phyloP scores from a whole-genome alignment of 2,797 vertebrate species.

The Serranus cabrilla region DNA sequence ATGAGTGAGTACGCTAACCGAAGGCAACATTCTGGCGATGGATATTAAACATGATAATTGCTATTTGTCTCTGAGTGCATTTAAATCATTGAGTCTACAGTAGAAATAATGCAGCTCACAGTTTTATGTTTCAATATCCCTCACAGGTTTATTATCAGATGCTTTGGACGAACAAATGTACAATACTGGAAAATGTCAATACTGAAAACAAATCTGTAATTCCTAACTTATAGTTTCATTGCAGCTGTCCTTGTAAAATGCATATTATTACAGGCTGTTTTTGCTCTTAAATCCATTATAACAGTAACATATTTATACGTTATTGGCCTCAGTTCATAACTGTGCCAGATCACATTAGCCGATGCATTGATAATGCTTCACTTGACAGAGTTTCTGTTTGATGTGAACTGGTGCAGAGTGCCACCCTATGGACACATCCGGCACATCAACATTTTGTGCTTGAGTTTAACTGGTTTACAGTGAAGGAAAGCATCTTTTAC shows the following conservation, averaged over 20 bases:
- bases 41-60: slow-evolving; percentile 70
- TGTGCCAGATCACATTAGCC: neutral
- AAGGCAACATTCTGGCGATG: slow-evolving; percentile 61
- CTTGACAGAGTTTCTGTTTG: slow-evolving; percentile 2
- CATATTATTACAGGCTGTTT: neutral
- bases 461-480: neutral
- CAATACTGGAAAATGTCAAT: too few species aligned
- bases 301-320: neutral
- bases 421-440: slow-evolving; percentile 65
- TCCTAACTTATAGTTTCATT: neutral
- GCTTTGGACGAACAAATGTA: slow-evolving; percentile 7
- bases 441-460: slow-evolving; percentile 20
- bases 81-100: slow-evolving; percentile 53
- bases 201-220: neutral
- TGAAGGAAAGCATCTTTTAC: too few species aligned
- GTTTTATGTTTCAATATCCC: slow-evolving; percentile 25
- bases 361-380: neutral
- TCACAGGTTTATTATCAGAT: slow-evolving; percentile 8
- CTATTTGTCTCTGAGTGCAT: slow-evolving; percentile 63
- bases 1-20: slow-evolving; percentile 64
- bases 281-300: neutral
- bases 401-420: slow-evolving; percentile 51
- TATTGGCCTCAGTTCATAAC: neutral
- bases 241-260: neutral
- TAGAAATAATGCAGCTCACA: slow-evolving; percentile 37